A percentile compares a stretch with the other conserved stretches of the same genome.
phyloP scores from a whole-genome alignment of 2,113 vertebrate genomes.

The Puntigrus tetrazona region DNA sequence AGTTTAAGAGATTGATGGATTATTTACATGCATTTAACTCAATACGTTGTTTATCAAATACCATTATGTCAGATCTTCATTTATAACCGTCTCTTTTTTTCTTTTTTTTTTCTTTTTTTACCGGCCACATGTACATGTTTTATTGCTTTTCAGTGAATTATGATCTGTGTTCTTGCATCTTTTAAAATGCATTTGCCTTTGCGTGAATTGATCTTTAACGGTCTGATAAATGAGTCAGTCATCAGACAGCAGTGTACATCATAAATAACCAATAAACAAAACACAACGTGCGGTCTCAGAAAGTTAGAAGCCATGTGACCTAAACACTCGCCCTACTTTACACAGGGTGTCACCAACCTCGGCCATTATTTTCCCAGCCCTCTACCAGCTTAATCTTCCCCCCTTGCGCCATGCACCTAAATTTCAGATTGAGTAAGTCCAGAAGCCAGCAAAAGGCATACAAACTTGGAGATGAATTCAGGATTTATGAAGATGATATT shows the following conservation, averaged over 20 bases:
- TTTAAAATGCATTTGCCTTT: slow-evolving; percentile 42
- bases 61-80: slow-evolving; percentile 64
- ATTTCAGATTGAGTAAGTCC: slow-evolving; percentile 83
- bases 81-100: slow-evolving; percentile 67
- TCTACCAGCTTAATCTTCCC: slow-evolving; percentile 71
- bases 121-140: slow-evolving; percentile 29
- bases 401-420: slow-evolving; percentile 67
- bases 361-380: slow-evolving; percentile 77
- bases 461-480: slow-evolving; percentile 79
- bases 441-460: slow-evolving; percentile 67
- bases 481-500: slow-evolving; percentile 77
- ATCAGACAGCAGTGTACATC: slow-evolving; percentile 79
- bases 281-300: slow-evolving; percentile 76
- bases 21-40: slow-evolving; percentile 30
- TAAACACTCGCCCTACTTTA: slow-evolving; percentile 66
- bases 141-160: slow-evolving; percentile 81
- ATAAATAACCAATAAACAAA: slow-evolving; percentile 87
- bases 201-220: slow-evolving; percentile 87
- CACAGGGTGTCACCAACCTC: slow-evolving; percentile 63
- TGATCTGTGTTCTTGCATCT: slow-evolving; percentile 53
- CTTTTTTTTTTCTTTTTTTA: slow-evolving; percentile 52
- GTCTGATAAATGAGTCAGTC: slow-evolving; percentile 87
- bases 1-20: slow-evolving; percentile 6
- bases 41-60: slow-evolving; percentile 49
- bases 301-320: slow-evolving; percentile 82